Base-by-base conservation (phyloP, 2,113 vertebrate genomes). In the Tachysurus vachellii region DNA sequence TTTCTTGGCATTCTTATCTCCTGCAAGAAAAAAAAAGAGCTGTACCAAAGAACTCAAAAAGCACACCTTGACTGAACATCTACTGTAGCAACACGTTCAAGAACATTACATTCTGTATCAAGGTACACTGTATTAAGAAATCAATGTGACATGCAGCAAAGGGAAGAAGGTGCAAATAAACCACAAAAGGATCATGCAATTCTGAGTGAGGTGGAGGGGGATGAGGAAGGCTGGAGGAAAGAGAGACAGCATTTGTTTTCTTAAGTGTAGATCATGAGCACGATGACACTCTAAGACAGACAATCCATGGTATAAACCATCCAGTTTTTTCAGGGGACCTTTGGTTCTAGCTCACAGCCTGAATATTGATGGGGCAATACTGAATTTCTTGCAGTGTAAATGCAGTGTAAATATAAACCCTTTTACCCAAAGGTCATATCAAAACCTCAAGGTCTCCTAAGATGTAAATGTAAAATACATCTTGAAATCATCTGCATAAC, bases 331-430 rank as follows among this genome's bases (percentile, higher is more conserved):
- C 47, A 83, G 47, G 36, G 36, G 8, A 50, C 47, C 28, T 76
- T 88, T 82, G 42, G 16, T 47, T 84, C 56, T 44, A 70, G 66
- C 75, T 2, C 57, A 85, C 61, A 79, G 88, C 79, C 73, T 59
- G 64, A 23, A 26, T 36, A 36, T 36, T 2, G 36, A 36, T 36
- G 44, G 21, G 23, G 31, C 3, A 31, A 50, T 56, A 17, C 16
- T 6, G 50, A 14, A 14, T 14, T n/a, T 26, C 71, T 76, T 21
- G 12, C 84, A 76, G 4, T 66, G 13, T 17, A 61, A 19, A 50
- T n/a, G 36, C 62, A 19, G n/a, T 59, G 66, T 4, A 36, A 26
- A 53, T 84, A 53, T 84, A 53, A 66, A 47, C 57, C 42, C 5
- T 50, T n/a, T 56, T 21, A 57, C 54, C 17, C 16, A 80, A 6